These are phyloP conservation scores for Microplitis manilae DNA, from an alignment of 2,888 invertebrate species.

Conservation along the genomic window DNA sequence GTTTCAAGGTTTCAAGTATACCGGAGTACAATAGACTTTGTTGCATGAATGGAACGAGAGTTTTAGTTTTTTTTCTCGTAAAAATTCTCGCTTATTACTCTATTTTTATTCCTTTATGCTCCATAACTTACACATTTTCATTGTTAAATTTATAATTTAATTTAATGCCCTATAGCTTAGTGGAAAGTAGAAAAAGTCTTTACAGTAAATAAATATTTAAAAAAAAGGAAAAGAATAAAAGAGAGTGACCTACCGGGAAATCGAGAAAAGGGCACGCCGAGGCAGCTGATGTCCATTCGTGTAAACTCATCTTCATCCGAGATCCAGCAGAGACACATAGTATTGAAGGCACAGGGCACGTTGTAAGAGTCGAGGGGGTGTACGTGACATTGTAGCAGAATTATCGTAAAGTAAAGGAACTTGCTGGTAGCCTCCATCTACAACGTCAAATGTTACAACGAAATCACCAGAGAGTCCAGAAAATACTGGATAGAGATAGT, in stretches of 20 bases:
- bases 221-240: neutral
- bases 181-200: neutral
- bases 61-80: slow-evolving; percentile 11
- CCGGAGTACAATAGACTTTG: slow-evolving; percentile 17
- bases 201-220: neutral
- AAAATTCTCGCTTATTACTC: neutral
- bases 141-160: neutral
- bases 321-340: slow-evolving; percentile 80
- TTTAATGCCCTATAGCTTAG: neutral
- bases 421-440: slow-evolving; percentile 46
- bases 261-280: slow-evolving; percentile 81
- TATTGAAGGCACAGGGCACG: slow-evolving; percentile 79
- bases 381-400: slow-evolving; percentile 69
- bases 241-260: slow-evolving; percentile 76
- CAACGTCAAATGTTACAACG: slow-evolving; percentile 35
- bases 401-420: slow-evolving; percentile 48
- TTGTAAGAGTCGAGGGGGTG: slow-evolving; percentile 72
- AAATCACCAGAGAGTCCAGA: slow-evolving; percentile 5
- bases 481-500: no score
- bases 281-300: slow-evolving; percentile 77
- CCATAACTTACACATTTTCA: neutral
- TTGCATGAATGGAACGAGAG: slow-evolving; percentile 26
- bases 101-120: slow-evolving; percentile 7
- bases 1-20: neutral
- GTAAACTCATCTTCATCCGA: slow-evolving; percentile 73